Evolutionary conservation across 1,140 invertebrate genomes (phyloP), one percentile per base, ranked within the genome.

Genomic region (Drosophila equinoxialis): DNA sequence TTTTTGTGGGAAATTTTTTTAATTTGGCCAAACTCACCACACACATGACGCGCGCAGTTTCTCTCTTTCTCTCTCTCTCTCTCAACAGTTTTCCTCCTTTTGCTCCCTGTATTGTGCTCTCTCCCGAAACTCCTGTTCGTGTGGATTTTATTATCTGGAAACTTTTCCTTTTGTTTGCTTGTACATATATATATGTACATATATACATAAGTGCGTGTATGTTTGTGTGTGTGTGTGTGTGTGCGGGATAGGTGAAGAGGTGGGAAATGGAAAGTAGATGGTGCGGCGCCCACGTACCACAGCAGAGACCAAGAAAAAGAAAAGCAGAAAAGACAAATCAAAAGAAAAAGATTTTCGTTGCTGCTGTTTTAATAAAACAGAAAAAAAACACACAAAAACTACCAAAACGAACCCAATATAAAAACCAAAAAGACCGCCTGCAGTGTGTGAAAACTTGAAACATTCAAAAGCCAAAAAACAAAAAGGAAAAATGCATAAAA

Each of bases 131-230:
- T 80, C 66, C 62, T 65, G 61, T 67, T 78, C 71, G 63, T 74
- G 71, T 68, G 61, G 67, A 74, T 78, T 81, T 74, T 89, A 82
- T 89, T 89, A 89, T 89, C 84, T 82, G 66, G 80, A 89, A 89
- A 84, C 77, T 87, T 87, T 83, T 77, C 75, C 71, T 83, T 71
- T 17, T 68, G 17, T 33, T 64, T 62, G 60, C 55, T 65, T 68
- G 74, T 57, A 62, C 54, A 68, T 81, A 66, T 79, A 67, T 63
- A 55, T 71, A 45, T 74, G 17, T 17, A 69, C 67, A 79, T 77
- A 69, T 69, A 79, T 77, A 11, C 10, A 11, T 42, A 11, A 13
- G 41, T 42, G 39, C 14, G 39, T 42, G 39, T 42, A 13, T n/a
- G 39, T n/a, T 8, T 41, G 39, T 41, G n/a, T 14, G 13, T 45